Conservation (phyloP, 37 sponge, comb jelly and placozoan genomes). For the Oscarella lobularis region DNA sequence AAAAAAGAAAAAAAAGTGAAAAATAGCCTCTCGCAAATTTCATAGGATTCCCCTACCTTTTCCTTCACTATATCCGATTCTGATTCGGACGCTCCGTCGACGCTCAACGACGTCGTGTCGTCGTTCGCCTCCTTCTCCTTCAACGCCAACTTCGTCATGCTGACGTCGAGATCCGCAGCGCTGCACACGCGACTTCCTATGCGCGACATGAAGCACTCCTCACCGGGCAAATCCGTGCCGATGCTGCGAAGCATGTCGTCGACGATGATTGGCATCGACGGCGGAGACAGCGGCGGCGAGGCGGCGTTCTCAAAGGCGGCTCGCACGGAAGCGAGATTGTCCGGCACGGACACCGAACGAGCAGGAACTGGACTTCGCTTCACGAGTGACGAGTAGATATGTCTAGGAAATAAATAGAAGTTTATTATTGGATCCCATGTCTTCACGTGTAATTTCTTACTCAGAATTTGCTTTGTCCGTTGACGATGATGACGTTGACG, state of each 20-base stretch:
- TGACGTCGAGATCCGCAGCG: neutral
- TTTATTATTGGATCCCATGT: no score
- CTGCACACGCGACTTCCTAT: constrained; percentile 1
- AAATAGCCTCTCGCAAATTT: neutral
- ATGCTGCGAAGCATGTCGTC: neutral
- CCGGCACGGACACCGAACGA: no score
- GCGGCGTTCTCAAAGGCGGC: neutral
- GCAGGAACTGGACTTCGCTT: no score
- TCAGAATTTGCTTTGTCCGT: neutral
- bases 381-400: no score
- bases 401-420: no score
- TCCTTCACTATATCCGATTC: neutral
- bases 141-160: neutral
- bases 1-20: neutral
- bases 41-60: neutral
- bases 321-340: neutral
- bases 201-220: neutral
- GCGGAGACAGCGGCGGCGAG: neutral
- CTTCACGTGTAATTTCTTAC: neutral
- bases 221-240: neutral
- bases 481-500: neutral
- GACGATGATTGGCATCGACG: neutral
- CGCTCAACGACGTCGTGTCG: neutral
- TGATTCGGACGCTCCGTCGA: neutral
- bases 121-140: neutral